These are phyloP conservation scores for Cerastis rubricosa DNA, from an alignment of 2,888 invertebrate species.

Conservation along the genomic window DNA sequence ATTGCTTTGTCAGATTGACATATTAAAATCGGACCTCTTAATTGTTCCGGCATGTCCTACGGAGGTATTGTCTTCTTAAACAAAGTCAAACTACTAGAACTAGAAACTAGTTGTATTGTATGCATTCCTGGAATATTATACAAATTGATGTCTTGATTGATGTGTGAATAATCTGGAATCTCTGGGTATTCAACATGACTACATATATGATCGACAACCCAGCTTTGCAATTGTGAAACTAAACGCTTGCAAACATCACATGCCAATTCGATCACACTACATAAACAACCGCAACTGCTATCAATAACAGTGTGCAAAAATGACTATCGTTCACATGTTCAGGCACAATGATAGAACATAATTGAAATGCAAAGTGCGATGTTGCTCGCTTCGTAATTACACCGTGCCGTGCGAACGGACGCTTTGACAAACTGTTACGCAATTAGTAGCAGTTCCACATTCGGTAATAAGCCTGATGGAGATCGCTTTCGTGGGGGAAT, in stretches of 20 bases:
- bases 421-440: slow-evolving; percentile 79
- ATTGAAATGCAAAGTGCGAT: slow-evolving; percentile 75
- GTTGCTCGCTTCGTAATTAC: slow-evolving; percentile 72
- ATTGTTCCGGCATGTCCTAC: not conserved
- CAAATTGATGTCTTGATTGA: not conserved
- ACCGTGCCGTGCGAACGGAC: slow-evolving; percentile 67
- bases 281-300: slow-evolving; percentile 12
- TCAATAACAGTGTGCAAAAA: slow-evolving; percentile 53
- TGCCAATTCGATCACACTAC: not conserved
- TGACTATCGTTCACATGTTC: slow-evolving; percentile 38
- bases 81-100: not conserved
- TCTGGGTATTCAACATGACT: not conserved
- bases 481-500: slow-evolving; percentile 49
- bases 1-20: not conserved
- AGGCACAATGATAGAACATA: slow-evolving; percentile 49
- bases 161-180: not conserved
- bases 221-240: no score
- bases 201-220: no score
- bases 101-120: not conserved
- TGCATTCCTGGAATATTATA: not conserved
- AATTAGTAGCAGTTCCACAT: slow-evolving; percentile 72
- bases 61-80: not conserved
- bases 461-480: slow-evolving; percentile 72
- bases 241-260: no score
- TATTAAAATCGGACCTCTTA: not conserved